Percentiles rank a stretch among this genome's conserved stretches.
Evolutionary conservation across 92 coral and sea anemone genomes (phyloP).

Genomic region (Siderastrea radians): DNA sequence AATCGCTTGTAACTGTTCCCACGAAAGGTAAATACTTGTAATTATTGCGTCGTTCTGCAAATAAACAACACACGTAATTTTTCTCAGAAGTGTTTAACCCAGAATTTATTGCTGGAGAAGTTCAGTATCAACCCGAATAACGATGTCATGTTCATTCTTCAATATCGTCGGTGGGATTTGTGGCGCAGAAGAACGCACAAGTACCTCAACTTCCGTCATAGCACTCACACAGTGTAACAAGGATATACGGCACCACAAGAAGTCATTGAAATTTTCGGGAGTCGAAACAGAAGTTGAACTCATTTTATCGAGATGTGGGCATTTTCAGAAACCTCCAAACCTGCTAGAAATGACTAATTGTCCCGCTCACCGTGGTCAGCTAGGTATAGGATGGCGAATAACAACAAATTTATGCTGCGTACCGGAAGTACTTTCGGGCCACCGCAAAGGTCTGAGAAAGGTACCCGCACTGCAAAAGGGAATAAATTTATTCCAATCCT

Average conservation of each 20-base stretch:
- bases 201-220: not conserved
- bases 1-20: not conserved
- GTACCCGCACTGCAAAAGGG: slow-evolving; percentile 30
- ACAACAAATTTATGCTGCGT: slow-evolving; percentile 18
- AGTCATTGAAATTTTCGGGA: slow-evolving; percentile 10
- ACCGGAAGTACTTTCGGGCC: slow-evolving; percentile 6
- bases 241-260: not conserved
- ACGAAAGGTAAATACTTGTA: not conserved
- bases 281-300: slow-evolving; percentile 25
- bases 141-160: slow-evolving; percentile 6
- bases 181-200: slow-evolving; percentile 30
- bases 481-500: slow-evolving; percentile 38
- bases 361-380: slow-evolving; percentile 11
- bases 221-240: slow-evolving; percentile 8
- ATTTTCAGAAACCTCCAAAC: slow-evolving; percentile 11
- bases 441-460: not conserved
- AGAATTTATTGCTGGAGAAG: not conserved
- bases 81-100: not conserved
- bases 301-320: slow-evolving; percentile 25
- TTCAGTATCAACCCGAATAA: not conserved
- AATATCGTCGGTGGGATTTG: slow-evolving; percentile 13
- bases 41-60: not conserved
- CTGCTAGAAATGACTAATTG: slow-evolving; percentile 28
- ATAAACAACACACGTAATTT: not conserved
- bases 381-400: slow-evolving; percentile 29